Evolutionary conservation across 2,888 invertebrate genomes (phyloP), one percentile per base, ranked within the genome.

Genomic region (Stenchaetothrips biformis): DNA sequence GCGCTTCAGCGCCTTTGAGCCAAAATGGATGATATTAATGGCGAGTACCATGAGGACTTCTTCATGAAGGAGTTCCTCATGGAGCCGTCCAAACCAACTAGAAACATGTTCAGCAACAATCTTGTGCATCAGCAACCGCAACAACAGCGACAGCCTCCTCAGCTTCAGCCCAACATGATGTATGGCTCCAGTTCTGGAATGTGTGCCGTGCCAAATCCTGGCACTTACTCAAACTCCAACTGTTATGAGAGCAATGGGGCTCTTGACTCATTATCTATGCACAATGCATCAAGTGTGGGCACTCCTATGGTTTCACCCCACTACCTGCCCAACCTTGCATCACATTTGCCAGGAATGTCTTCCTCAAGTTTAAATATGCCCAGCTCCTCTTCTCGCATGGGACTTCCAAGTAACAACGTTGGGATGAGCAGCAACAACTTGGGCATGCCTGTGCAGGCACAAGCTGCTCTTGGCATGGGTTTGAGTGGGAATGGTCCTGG

Each of bases 11-110:
- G 67, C 67, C 67, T 7, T 7, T 8, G 21, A 74, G 0, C 25
- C 25, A 11, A 74, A 9, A 74, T 74, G 67, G 67, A 74, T 21
- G 67, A 74, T 11, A 21, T 74, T 11, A 74, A 74, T 11, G 67
- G 67, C 8, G 67, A 74, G 2, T 74, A 74, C 11, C 67, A 74
- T 25, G 67, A 74, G n/a, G 67, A 74, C 67, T 74, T 74, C 21
- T 74, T 74, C 67, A 74, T 74, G 25, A 74, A 74, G 67, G 67
- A 74, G 67, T 74, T 74, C 25, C 67, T 74, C 67, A n/a, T 74
- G 11, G 67, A 74, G 25, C 67, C 67, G 2, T 74, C 67, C n/a
- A 74, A 74, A 25, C 67, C 67, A 74, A 21, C 21, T 11, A 74
- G 67, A 74, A 74, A 25, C 21, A 74, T 74, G 67, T 74, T 25